Base-by-base conservation (phyloP, 2,113 vertebrate genomes). In the Anser brachyrhynchus region DNA sequence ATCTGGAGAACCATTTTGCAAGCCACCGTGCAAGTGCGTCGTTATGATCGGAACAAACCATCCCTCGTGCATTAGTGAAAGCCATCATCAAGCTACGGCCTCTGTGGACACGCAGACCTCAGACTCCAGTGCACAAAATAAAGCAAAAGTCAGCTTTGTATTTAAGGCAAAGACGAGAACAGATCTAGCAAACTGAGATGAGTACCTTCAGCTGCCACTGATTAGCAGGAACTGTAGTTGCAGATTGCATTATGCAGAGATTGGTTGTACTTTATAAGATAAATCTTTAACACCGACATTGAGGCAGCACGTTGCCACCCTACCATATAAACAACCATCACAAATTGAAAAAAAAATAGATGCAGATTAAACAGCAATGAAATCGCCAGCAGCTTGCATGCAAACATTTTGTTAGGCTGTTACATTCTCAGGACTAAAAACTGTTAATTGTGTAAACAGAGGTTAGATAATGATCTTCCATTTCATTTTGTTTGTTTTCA, bases 311-410 rank as follows among this genome's bases (percentile, higher is more conserved):
- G 18, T 91, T 86, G 72, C 57, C 33, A 78, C 62, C 81, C 78
- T 33, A 39, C 46, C 83, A 73, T 9, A 86, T 83, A 94, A 51
- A 84, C 78, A 82, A 77, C 69, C 58, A 43, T 64, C 66, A 57
- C 9, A 28, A 96, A 77, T 1, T 62, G 94, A 66, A 91, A 95
- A 83, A 37, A 11, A 49, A 10, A 54, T 62, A 31, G 52, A 61
- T 5, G 44, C 61, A 96, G 92, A 85, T 73, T 84, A 59, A 95
- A 91, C 75, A 93, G 87, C n/a, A 95, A 82, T 31, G 84, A 66
- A 92, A 93, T 43, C 95, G 96, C 70, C 76, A 91, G 70, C 21
- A 96, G 93, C 87, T 84, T 87, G 87, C 81, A 96, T 78, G 87
- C 93, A 96, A 96, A 95, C 89, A 94, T 65, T 0, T 8, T 90